These are phyloP conservation scores for Ostrea denselamellosa DNA, from an alignment of 1,140 invertebrate species.

Conservation along the genomic window DNA sequence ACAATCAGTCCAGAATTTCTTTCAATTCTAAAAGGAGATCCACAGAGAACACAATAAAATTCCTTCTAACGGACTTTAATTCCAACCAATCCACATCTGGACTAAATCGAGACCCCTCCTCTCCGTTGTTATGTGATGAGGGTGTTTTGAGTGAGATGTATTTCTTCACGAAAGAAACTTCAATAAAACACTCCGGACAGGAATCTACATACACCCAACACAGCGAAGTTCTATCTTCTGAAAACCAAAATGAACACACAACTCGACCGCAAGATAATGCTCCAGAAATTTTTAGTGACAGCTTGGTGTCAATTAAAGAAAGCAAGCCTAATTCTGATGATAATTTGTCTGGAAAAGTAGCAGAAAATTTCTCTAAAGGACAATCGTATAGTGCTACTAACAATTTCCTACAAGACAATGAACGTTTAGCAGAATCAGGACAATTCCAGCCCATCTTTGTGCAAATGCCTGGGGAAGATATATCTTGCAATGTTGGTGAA, in stretches of 20 bases:
- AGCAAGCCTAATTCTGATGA: not conserved
- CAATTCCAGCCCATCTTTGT: not conserved
- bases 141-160: not conserved
- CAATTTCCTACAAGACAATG: not conserved
- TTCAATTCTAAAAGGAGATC: not conserved
- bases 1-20: not conserved
- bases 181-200: not conserved
- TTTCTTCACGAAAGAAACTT: not conserved
- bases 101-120: not conserved
- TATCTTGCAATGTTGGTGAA: not conserved
- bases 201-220: not conserved
- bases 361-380: not conserved
- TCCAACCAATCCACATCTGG: not conserved
- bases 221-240: not conserved
- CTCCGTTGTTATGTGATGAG: not conserved
- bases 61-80: not conserved
- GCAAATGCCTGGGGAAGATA: not conserved
- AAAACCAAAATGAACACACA: not conserved
- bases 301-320: not conserved
- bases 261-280: not conserved
- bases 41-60: not conserved
- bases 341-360: not conserved
- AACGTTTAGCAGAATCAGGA: not conserved
- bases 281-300: not conserved
- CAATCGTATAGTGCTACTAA: not conserved